Conservation (phyloP, 2,113 vertebrate genomes). For the Tragelaphus imberbis region DNA sequence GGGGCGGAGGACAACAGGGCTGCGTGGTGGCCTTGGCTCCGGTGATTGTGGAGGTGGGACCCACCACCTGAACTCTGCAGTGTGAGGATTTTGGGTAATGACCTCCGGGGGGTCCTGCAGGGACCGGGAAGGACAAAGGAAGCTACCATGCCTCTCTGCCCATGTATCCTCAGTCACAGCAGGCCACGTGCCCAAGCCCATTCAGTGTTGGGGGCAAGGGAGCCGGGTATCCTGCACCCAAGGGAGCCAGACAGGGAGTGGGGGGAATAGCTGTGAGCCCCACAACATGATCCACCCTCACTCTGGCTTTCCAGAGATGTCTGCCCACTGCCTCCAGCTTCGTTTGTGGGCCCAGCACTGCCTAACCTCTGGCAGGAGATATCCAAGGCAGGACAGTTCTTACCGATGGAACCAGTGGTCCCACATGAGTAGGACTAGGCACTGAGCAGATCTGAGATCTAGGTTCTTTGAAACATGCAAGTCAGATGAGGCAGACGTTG, state of each 20-base stretch:
- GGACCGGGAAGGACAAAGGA: neutral
- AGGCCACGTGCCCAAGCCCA: neutral
- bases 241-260: fast-evolving
- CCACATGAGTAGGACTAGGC: too few species aligned
- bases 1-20: fast-evolving
- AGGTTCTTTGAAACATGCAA: neutral
- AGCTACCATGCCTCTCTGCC: neutral
- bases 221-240: neutral
- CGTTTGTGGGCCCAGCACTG: neutral
- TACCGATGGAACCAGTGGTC: too few species aligned
- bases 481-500: neutral
- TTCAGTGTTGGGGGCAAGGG: neutral
- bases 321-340: neutral
- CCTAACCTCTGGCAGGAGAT: neutral
- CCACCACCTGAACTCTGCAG: neutral
- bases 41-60: too few species aligned
- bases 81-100: neutral
- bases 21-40: neutral
- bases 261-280: neutral
- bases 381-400: neutral
- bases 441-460: neutral
- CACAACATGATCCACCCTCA: neutral
- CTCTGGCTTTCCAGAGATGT: neutral
- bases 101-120: neutral
- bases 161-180: neutral